A percentile compares a stretch with the other conserved stretches of the same genome.
Conservation (phyloP, 2,888 invertebrate species). For the Conomelus anceps region DNA sequence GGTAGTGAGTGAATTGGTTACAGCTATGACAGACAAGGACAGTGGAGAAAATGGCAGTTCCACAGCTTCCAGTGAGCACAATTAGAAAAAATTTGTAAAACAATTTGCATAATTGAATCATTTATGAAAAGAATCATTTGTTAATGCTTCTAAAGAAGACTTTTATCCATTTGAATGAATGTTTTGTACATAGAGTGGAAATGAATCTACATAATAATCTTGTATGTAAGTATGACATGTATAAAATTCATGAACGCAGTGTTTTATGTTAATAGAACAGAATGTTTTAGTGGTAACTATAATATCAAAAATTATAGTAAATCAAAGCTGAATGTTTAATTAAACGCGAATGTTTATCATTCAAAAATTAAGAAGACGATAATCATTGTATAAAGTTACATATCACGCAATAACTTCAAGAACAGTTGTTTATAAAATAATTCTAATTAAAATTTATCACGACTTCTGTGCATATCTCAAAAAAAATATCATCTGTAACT, state of each 20-base stretch:
- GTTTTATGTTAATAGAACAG: not conserved
- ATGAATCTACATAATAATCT: not conserved
- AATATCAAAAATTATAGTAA: not conserved
- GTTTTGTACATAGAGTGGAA: not conserved
- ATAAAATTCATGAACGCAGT: not conserved
- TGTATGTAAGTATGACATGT: not conserved
- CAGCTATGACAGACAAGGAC: constrained; percentile 75
- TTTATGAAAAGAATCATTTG: not conserved
- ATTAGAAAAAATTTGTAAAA: not conserved
- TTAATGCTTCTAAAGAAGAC: not conserved
- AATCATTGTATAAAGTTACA: not conserved
- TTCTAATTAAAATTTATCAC: not conserved
- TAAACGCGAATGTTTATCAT: not conserved
- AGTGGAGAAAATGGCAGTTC: constrained; percentile 3
- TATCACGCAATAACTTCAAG: not conserved
- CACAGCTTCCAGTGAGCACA: not conserved
- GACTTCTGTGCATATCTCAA: not conserved
- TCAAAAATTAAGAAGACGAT: not conserved
- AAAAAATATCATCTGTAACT: not conserved
- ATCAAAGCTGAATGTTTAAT: not conserved
- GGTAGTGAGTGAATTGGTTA: constrained; percentile 82
- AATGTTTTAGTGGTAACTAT: not conserved
- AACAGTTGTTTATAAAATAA: not conserved
- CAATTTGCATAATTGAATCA: too few species aligned
- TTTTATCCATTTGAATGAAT: not conserved